phyloP scores from a whole-genome alignment of 2,888 invertebrate species.

The Noctua fimbriata region DNA sequence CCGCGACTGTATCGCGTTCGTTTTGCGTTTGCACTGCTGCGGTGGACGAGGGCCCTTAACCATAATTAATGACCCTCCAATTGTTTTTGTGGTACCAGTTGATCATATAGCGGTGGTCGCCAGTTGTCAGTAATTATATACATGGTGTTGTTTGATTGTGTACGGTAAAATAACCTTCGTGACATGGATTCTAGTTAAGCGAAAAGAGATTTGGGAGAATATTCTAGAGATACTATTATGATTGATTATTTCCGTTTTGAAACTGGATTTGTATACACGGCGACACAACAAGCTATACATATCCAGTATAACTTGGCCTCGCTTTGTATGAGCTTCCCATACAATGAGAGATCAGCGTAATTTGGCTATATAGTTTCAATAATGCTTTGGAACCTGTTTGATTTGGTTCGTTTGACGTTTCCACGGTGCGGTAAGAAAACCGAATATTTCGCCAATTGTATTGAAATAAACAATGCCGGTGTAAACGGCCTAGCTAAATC shows the following conservation, averaged over 20 bases:
- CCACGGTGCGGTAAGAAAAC: too few relatives aligned
- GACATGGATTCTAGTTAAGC: too few relatives aligned
- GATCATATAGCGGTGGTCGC: neutral
- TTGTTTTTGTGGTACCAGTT: conserved; percentile 13
- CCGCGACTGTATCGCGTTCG: neutral
- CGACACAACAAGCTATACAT: too few relatives aligned
- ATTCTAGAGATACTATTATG: too few relatives aligned
- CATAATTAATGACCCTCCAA: conserved; percentile 5
- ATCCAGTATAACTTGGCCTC: too few relatives aligned
- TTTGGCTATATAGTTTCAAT: neutral
- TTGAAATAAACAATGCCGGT: neutral
- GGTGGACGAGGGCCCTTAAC: neutral
- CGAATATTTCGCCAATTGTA: neutral
- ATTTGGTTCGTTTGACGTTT: neutral
- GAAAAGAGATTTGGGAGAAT: too few relatives aligned
- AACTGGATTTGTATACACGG: neutral
- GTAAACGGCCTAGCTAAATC: neutral
- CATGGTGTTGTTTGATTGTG: conserved; percentile 10
- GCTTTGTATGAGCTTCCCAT: too few relatives aligned
- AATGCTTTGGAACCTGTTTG: neutral
- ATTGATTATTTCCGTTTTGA: neutral
- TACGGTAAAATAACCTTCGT: too few relatives aligned
- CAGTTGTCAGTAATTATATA: conserved; percentile 18
- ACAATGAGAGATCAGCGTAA: too few relatives aligned
- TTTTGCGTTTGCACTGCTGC: neutral